Evolutionary conservation across 1,140 invertebrate species (phyloP), one percentile per base, ranked within the genome.

Genomic region (Heliconius hermathena): DNA sequence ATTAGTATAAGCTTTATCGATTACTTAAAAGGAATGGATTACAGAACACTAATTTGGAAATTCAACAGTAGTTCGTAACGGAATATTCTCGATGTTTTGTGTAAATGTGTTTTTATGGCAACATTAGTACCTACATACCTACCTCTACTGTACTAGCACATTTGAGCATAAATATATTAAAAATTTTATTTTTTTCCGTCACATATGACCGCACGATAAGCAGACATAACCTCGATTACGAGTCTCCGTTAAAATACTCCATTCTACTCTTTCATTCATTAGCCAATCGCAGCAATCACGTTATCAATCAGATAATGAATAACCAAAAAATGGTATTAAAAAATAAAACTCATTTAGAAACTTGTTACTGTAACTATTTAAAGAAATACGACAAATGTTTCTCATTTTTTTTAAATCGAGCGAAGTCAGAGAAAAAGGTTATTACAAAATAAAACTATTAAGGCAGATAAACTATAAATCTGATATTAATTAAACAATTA

Each of bases 401-500:
- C 33, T 16, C 4, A 16, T 5, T 20, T 18, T 52, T 52, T 57
- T 2, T 22, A 22, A 57, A 57, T 16, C 41, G 1, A 11, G 1
- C 20, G 29, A 66, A 66, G 4, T n/a, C 26, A 29, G 26, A 66
- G 9, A 1, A 26, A 66, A 16, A 29, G 2, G 9, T 13, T 13
- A 66, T 66, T 0, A 13, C 60, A 20, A 22, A 60, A 22, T 22
- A 60, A 60, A 60, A 22, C 54, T 22, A 60, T 60, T 60, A 26
- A 26, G 41, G n/a, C 54, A 60, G 60, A 29, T 22, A 26, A 66
- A 66, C 60, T n/a, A 11, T 29, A 29, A 5, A 66, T 29, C 8
- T 54, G 26, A 26, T 74, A 49, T 26, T 52, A 46, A 46, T 49
- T 52, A 74, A 52, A 74, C 18, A 90, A 92, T 92, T 92, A 91